phyloP scores from a whole-genome alignment of 2,888 invertebrate genomes.

The Drosophila aldrichi region DNA sequence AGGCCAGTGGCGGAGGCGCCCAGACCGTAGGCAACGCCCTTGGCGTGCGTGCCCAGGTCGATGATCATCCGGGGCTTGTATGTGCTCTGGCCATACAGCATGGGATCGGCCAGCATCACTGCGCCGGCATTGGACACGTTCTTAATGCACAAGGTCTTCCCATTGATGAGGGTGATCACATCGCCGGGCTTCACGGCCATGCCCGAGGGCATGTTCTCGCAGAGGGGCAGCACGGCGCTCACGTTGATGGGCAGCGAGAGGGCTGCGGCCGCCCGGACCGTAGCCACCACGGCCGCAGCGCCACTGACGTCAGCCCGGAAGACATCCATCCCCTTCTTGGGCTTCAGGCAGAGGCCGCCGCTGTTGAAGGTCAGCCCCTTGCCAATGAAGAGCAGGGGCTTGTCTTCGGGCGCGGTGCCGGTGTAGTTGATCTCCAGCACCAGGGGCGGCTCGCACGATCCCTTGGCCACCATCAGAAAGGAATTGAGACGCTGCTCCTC shows the following conservation, averaged over 20 bases:
- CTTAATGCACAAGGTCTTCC: slow-evolving; percentile 85
- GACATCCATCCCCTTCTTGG: slow-evolving; percentile 64
- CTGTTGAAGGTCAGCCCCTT: slow-evolving; percentile 87
- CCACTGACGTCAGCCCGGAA: slow-evolving; percentile 88
- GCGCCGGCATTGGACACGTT: slow-evolving; percentile 90
- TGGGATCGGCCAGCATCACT: slow-evolving; percentile 91
- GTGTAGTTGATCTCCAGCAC: slow-evolving; percentile 87
- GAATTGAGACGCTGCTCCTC: slow-evolving; percentile 86
- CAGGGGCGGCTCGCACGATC: slow-evolving; percentile 87
- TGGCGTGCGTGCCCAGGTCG: slow-evolving; percentile 86
- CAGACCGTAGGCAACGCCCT: slow-evolving; percentile 86
- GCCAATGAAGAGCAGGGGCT: slow-evolving; percentile 87
- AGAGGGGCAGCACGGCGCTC: slow-evolving; percentile 84
- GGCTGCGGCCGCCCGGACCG: slow-evolving; percentile 86
- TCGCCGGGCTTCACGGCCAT: slow-evolving; percentile 87
- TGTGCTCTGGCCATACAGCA: slow-evolving; percentile 90
- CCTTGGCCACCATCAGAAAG: slow-evolving; percentile 84
- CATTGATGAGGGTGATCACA: slow-evolving; percentile 86
- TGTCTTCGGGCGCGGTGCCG: slow-evolving; percentile 84
- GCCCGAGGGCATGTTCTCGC: slow-evolving; percentile 87
- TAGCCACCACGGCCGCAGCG: slow-evolving; percentile 87
- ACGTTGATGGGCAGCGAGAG: slow-evolving; percentile 87
- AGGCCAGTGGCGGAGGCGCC: slow-evolving; percentile 87
- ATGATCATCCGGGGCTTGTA: slow-evolving; percentile 86
- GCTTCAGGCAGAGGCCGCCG: slow-evolving; percentile 81